Evolutionary conservation across 2,888 invertebrate genomes (phyloP).

Genomic region (Megalurothrips usitatus): DNA sequence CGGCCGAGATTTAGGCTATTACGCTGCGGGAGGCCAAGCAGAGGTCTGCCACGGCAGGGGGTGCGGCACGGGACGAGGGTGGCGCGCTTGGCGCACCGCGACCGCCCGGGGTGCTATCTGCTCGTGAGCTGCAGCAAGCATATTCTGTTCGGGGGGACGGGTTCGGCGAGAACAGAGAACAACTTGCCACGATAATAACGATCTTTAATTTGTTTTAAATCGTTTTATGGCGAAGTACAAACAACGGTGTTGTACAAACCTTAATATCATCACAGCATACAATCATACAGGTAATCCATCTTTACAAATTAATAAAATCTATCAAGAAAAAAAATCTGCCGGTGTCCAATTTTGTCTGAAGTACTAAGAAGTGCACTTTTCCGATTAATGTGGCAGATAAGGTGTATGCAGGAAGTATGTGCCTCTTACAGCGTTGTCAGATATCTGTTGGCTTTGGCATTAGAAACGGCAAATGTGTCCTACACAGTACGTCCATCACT

Average conservation of each 20-base stretch:
- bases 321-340: slow-evolving; percentile 14
- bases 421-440: no score
- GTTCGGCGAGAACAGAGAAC: no score
- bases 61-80: no score
- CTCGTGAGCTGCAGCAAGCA: no score
- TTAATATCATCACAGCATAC: slow-evolving; percentile 21
- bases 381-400: neutral
- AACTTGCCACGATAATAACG: slow-evolving; percentile 13
- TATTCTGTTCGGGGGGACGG: no score
- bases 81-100: no score
- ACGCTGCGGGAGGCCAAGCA: neutral
- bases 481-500: no score
- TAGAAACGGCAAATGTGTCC: no score
- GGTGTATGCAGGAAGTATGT: no score
- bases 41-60: no score
- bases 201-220: slow-evolving; percentile 13
- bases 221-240: slow-evolving; percentile 22
- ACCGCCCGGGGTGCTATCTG: no score
- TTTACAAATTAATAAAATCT: slow-evolving; percentile 21
- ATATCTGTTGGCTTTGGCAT: no score
- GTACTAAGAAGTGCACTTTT: slow-evolving; percentile 6
- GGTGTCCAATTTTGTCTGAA: neutral
- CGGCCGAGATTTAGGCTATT: neutral
- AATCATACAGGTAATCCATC: slow-evolving; percentile 12
- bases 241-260: slow-evolving; percentile 7